Percentiles rank a stretch among this genome's conserved stretches.
phyloP scores from a whole-genome alignment of 2,797 vertebrate genomes.

The Falco concolor region DNA sequence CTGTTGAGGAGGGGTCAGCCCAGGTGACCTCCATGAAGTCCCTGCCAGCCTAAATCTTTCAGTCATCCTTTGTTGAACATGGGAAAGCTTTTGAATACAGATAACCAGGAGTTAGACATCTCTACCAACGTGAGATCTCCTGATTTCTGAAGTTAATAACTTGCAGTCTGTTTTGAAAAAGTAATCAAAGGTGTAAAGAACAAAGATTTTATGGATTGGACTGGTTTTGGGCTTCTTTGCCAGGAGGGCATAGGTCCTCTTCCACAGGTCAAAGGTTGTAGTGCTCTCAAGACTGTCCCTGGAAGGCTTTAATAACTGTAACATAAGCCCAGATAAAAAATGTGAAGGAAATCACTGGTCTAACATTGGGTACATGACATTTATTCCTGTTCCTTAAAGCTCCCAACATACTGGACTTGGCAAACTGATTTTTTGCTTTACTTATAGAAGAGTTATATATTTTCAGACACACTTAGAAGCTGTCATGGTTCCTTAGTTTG shows the following conservation, averaged over 20 bases:
- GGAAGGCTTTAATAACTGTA: not conserved
- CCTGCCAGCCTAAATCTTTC: not conserved
- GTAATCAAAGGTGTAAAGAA: not conserved
- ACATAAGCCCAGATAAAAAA: not conserved
- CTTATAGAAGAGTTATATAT: not conserved
- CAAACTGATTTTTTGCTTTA: not conserved
- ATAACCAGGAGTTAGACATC: not conserved
- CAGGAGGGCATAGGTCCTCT: not conserved
- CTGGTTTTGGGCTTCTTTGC: not conserved
- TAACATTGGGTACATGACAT: not conserved
- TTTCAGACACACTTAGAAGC: not conserved
- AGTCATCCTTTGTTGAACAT: not conserved
- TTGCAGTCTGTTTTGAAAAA: not conserved
- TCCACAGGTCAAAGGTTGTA: not conserved
- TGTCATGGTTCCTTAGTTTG: not conserved
- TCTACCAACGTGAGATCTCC: not conserved
- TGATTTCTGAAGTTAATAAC: not conserved
- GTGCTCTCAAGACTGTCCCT: not conserved
- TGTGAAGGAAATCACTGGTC: not conserved
- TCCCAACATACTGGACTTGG: not conserved
- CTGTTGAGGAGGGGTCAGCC: not conserved
- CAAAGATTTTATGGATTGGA: not conserved
- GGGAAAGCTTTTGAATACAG: not conserved
- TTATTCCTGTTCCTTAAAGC: not conserved
- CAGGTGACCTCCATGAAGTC: not conserved